Base-by-base conservation (phyloP, 2,797 vertebrate species). In the Strix occidentalis region DNA sequence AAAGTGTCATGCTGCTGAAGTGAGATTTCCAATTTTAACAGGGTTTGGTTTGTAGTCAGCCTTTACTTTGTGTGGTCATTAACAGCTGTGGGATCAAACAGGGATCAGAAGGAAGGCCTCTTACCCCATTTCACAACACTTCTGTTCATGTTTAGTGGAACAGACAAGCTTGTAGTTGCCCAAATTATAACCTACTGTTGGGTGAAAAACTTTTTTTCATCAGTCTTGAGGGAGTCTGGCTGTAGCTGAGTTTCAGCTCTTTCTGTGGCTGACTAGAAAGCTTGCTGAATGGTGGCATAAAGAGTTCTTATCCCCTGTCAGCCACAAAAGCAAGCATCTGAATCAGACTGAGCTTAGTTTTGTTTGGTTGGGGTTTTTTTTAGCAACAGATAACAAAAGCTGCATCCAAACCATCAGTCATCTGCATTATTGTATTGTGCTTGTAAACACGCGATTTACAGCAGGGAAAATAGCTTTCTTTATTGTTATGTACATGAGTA, bases 1-100 rank as follows among this genome's bases (percentile, higher is more conserved):
- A 1, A 79, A 56, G 3, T 1, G 0, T 24, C 26, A 6, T 1
- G 0, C 4, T 33, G 15, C 13, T 23, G 17, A 86, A 7, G 6
- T 20, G 23, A 85, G 29, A 60, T 26, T 60, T 56, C 20, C 24
- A 61, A 1, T 56, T 48, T 51, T 72, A 78, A n/a, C 19, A 69
- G 21, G 18, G 11, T 35, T 58, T 69, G 5, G 2, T 41, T 65
- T 57, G 33, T 21, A 69, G n/a, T 7, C 29, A 81, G 3, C 8
- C 24, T 57, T 72, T 72, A 54, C 21, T 65, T 58, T 2, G 2
- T 16, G 45, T 16, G 15, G 16, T 28, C 57, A 35, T 63, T 54
- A 81, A 65, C 24, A 53, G 6, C 3, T 69, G 8, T 1, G 10
- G 6, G 8, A 54, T n/a, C 37, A 60, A 83, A 53, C 0, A 58